These are phyloP conservation scores for Allobates femoralis DNA, from an alignment of 2,797 vertebrate genomes.

Conservation along the genomic window DNA sequence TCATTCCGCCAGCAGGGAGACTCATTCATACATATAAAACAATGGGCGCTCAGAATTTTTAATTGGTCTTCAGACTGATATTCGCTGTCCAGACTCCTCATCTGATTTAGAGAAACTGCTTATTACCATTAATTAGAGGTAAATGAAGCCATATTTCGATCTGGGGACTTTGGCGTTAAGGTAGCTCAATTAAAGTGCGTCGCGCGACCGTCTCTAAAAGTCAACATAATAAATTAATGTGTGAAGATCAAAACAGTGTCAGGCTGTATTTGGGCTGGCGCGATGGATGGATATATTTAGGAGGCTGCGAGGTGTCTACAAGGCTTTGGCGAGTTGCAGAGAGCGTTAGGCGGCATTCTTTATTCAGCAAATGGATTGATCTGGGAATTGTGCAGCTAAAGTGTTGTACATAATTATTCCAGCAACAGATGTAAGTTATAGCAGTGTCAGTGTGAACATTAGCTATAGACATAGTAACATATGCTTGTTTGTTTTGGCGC, in stretches of 20 bases:
- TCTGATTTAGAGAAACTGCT: constrained; percentile 36
- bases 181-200: constrained; percentile 31
- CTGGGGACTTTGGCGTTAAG: constrained; percentile 13
- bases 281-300: constrained; percentile 37
- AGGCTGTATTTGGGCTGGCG: constrained; percentile 42
- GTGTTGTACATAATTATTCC: constrained; percentile 20
- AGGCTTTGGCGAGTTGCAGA: not conserved
- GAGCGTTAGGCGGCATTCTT: not conserved
- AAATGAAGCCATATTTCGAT: constrained; percentile 34
- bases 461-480: constrained; percentile 26
- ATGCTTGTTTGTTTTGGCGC: constrained; percentile 25
- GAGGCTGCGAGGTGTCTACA: constrained; percentile 8
- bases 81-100: constrained; percentile 33
- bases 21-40: not conserved
- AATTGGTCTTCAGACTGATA: constrained; percentile 32
- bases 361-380: constrained; percentile 16
- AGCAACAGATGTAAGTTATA: constrained; percentile 30
- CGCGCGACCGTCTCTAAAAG: not conserved
- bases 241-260: constrained; percentile 36
- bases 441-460: constrained; percentile 36
- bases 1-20: not conserved
- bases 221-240: constrained; percentile 22
- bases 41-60: constrained; percentile 21
- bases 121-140: constrained; percentile 56
- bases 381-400: constrained; percentile 31